These are phyloP conservation scores for Trichonephila inaurata DNA, from an alignment of 1,140 invertebrate genomes.

Conservation along the genomic window DNA sequence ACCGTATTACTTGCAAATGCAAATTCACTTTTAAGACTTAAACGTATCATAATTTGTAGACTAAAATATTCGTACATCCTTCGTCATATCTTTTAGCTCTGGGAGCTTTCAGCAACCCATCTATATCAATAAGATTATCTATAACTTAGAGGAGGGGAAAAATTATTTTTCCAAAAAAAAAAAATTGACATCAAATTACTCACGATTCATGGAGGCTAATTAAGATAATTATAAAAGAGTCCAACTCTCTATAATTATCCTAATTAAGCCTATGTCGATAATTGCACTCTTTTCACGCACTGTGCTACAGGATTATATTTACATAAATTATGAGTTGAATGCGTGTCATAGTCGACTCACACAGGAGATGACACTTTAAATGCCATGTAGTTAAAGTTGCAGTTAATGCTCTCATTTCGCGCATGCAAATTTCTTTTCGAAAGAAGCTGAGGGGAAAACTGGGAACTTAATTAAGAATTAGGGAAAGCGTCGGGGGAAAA, in stretches of 20 bases:
- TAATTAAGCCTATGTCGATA: neutral
- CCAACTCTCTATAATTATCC: neutral
- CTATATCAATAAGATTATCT: neutral
- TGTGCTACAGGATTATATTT: neutral
- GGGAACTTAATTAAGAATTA: neutral
- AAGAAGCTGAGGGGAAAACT: neutral
- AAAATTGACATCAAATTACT: neutral
- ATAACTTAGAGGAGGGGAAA: neutral
- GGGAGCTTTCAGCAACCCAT: neutral
- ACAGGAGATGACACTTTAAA: neutral
- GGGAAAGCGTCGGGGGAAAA: neutral
- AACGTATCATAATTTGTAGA: too few relatives aligned
- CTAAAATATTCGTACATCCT: too few relatives aligned
- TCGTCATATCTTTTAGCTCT: too few relatives aligned
- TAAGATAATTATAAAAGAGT: too few relatives aligned
- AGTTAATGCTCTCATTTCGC: neutral
- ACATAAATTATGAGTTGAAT: neutral
- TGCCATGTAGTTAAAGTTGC: neutral
- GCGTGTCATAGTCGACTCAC: neutral
- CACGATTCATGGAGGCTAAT: neutral
- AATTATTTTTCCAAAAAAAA: neutral
- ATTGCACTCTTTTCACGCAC: neutral
- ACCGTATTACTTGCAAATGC: too few relatives aligned
- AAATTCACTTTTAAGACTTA: too few relatives aligned
- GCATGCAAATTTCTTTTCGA: neutral